These are phyloP conservation scores for Montipora sp. DNA, from an alignment of 64 coral and sea anemone species.

Conservation along the genomic window DNA sequence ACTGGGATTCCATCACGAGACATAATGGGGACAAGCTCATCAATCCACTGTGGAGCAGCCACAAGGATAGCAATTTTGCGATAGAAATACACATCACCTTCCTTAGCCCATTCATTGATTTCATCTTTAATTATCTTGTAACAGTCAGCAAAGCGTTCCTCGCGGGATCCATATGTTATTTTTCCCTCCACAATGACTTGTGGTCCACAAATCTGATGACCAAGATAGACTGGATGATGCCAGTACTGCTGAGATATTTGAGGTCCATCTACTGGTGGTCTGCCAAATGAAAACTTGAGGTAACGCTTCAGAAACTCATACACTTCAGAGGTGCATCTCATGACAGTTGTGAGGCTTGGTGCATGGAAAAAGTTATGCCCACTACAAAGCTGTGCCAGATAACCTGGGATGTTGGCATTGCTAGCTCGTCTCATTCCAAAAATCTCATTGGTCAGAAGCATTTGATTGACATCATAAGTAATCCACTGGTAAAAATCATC, in stretches of 20 bases:
- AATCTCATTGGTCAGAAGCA: slow-evolving; percentile 17
- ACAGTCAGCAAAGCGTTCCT: slow-evolving; percentile 22
- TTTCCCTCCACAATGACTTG: slow-evolving; percentile 20
- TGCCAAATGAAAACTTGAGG: slow-evolving; percentile 25
- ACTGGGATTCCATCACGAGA: slow-evolving; percentile 14
- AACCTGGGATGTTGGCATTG: background rate
- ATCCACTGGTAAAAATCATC: slow-evolving; percentile 31
- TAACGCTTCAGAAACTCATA: slow-evolving; percentile 24
- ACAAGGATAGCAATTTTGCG: slow-evolving; percentile 45
- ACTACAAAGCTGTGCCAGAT: slow-evolving; percentile 28
- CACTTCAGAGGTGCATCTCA: slow-evolving; percentile 51
- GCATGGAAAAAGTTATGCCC: slow-evolving; percentile 41
- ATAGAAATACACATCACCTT: slow-evolving; percentile 2
- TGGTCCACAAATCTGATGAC: slow-evolving; percentile 53
- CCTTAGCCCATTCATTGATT: slow-evolving; percentile 57
- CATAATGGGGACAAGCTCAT: slow-evolving; percentile 27
- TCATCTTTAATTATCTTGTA: slow-evolving; percentile 32
- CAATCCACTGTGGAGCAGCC: slow-evolving; percentile 15
- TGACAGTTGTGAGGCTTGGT: slow-evolving; percentile 49
- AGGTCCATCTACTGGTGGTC: background rate
- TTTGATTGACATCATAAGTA: slow-evolving; percentile 46
- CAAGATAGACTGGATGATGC: slow-evolving; percentile 37
- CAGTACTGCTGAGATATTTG: slow-evolving; percentile 2
- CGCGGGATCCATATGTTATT: slow-evolving; percentile 29
- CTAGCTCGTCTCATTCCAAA: slow-evolving; percentile 12